A percentile compares a stretch with the other conserved stretches of the same genome.
Conservation (phyloP, 2,888 invertebrate genomes). For the Standfussiana lucernea region DNA sequence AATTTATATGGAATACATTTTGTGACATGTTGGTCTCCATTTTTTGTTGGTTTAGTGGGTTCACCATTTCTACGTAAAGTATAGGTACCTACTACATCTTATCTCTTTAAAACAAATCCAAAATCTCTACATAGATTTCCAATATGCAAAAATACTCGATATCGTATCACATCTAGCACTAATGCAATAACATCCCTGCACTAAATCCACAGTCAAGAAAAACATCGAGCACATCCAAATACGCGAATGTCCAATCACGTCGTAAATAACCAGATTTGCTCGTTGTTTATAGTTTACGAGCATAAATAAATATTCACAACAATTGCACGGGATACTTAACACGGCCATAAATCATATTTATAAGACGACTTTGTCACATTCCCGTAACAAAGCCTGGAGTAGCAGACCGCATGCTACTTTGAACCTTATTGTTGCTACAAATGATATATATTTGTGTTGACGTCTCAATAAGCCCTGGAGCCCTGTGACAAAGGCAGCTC, state of each 20-base stretch:
- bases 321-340: conserved; percentile 90
- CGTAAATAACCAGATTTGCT: conserved; percentile 90
- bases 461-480: conserved; percentile 68
- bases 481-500: conserved; percentile 69
- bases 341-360: conserved; percentile 89
- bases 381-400: conserved; percentile 80
- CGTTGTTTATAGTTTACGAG: conserved; percentile 90
- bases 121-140: neutral
- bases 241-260: conserved; percentile 87
- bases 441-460: conserved; percentile 71
- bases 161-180: conserved; percentile 8
- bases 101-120: neutral
- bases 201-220: conserved; percentile 72
- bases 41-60: neutral
- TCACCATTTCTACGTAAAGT: neutral
- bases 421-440: conserved; percentile 74
- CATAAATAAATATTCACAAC: conserved; percentile 90
- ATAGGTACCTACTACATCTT: neutral
- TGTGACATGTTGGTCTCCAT: conserved; percentile 20
- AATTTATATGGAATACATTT: conserved; percentile 27
- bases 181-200: conserved; percentile 32
- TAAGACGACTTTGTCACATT: conserved; percentile 90
- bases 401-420: conserved; percentile 73
- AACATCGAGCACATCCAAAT: conserved; percentile 71
- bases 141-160: neutral